These are phyloP conservation scores for Eulemur albifrons DNA, from an alignment of 2,797 vertebrate species.

Conservation along the genomic window DNA sequence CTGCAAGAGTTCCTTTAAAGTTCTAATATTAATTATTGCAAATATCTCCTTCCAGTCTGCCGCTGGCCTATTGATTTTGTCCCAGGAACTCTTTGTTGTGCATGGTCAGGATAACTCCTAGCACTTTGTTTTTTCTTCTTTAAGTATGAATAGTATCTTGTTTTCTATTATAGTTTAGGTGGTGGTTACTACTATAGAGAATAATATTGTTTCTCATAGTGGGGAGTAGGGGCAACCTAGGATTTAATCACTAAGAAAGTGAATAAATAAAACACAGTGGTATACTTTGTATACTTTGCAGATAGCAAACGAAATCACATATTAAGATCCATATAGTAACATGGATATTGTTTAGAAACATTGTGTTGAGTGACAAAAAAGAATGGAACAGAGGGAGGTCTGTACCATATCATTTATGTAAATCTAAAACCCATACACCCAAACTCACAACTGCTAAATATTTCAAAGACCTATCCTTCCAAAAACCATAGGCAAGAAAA, in stretches of 20 bases:
- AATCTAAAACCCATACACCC: slow-evolving; percentile 38
- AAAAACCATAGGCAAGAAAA: slow-evolving; percentile 21
- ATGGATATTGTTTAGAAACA: slow-evolving; percentile 32
- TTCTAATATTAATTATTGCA: background rate
- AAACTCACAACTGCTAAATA: slow-evolving; percentile 37
- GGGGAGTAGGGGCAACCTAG: background rate
- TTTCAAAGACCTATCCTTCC: slow-evolving; percentile 39
- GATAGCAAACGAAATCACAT: background rate
- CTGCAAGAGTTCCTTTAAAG: slow-evolving; percentile 22
- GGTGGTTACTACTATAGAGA: background rate
- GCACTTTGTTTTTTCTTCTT: background rate
- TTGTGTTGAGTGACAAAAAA: background rate
- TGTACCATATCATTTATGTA: slow-evolving; percentile 4
- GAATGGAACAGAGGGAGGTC: slow-evolving; percentile 12
- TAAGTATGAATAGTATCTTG: background rate
- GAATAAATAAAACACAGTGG: background rate
- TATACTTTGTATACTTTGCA: background rate
- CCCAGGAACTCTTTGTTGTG: background rate
- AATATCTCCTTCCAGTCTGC: background rate
- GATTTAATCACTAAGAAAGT: background rate
- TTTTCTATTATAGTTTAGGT: background rate
- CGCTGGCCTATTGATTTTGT: background rate
- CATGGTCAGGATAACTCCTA: background rate
- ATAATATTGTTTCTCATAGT: background rate
- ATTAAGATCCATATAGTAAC: background rate